Base-by-base conservation (phyloP, 2,888 invertebrate genomes). In the Entomobrya multifasciata region DNA sequence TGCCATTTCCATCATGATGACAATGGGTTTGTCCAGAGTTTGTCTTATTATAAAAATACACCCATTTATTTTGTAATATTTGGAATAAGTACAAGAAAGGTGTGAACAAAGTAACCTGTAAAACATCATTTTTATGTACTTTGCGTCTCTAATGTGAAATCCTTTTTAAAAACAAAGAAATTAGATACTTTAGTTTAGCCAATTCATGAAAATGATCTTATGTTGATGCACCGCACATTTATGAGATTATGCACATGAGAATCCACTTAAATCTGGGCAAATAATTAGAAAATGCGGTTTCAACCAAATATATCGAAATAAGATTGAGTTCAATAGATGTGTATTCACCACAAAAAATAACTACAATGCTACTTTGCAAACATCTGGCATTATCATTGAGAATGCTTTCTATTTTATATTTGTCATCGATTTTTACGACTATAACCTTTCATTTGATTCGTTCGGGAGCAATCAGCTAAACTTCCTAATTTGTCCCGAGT, bases 401-500 rank as follows among this genome's bases (percentile, higher is more conserved):
- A 57, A 25, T 13, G 25, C 57, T 22, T 22, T 4, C 70, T 15
- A 15, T 44, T 70, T 70, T 70, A n/a, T n/a, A n/a, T 70, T 72
- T 0, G 17, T 25, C 44, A 67, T 67, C 44, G 67, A 67, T 67
- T 67, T 67, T 67, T 67, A 67, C 67, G 67, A 67, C 44, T 67
- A 41, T 65, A 20, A 20, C 13, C n/a, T n/a, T n/a, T 41, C 15
- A 49, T n/a, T 57, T 44, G 44, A 52, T 49, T 72, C 52, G 52
- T 72, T 52, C 72, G 30, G 72, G 30, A 72, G 72, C 72, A 49
- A 72, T 72, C 72, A 72, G 72, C 72, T 52, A 49, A 52, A 49
- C n/a, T 72, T 72, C 72, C 72, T 52, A 72, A 72, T 72, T 72
- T 72, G 72, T 72, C 72, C 17, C 49, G 49, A 72, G 72, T 13